These are phyloP conservation scores for Pimpla rufipes DNA, from an alignment of 2,888 invertebrate genomes.

Conservation along the genomic window DNA sequence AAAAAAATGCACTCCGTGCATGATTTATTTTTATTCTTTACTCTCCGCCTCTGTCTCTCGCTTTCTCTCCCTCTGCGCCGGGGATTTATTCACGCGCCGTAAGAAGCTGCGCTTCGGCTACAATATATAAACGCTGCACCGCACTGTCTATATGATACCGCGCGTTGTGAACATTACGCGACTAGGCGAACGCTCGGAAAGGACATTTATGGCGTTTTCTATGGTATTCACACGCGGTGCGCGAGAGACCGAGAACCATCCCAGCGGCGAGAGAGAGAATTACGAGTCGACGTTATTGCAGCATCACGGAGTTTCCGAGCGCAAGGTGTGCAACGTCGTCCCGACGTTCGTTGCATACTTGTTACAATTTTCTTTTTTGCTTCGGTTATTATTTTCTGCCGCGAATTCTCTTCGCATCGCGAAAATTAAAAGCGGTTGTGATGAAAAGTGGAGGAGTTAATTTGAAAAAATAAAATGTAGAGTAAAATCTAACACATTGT, in stretches of 20 bases:
- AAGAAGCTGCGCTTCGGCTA: conserved; percentile 17
- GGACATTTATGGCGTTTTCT: conserved; percentile 62
- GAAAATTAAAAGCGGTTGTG: background rate
- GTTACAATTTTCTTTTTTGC: background rate
- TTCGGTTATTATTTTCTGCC: background rate
- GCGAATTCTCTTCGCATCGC: background rate
- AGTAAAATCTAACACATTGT: too few species aligned
- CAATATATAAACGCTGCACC: conserved; percentile 10
- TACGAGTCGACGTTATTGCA: conserved; percentile 32
- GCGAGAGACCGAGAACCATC: background rate
- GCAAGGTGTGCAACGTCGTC: background rate
- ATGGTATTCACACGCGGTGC: conserved; percentile 23
- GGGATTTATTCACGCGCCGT: conserved; percentile 33
- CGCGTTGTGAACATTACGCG: conserved; percentile 20
- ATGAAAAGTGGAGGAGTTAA: background rate
- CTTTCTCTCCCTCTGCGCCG: background rate
- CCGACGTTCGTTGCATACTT: conserved; percentile 8
- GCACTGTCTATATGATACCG: background rate
- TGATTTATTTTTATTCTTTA: conserved; percentile 42
- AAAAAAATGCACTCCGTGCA: conserved; percentile 26
- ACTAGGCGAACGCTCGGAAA: conserved; percentile 22
- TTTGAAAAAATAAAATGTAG: too few species aligned
- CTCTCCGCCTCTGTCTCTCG: background rate
- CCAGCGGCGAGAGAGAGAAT: background rate
- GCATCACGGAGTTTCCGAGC: conserved; percentile 3